Evolutionary conservation across 1,140 invertebrate species (phyloP).

Genomic region (Himalopsyche phryganea): DNA sequence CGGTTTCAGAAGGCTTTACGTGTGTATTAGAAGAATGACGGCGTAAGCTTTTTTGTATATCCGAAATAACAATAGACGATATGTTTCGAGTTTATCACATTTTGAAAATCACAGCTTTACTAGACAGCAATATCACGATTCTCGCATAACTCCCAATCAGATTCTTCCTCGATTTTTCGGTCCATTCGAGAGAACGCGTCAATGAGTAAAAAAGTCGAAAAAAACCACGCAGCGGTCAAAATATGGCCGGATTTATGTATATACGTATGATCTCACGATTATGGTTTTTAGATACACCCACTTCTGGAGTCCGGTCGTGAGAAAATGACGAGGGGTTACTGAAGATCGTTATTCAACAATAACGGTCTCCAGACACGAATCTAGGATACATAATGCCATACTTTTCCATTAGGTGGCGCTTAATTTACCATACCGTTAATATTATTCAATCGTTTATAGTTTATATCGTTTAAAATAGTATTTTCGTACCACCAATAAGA

Average conservation of each 20-base stretch:
- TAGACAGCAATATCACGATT: constrained; percentile 13
- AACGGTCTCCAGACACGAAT: constrained; percentile 6
- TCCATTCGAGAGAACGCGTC: constrained; percentile 11
- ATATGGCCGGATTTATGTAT: constrained; percentile 2
- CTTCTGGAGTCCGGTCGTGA: constrained; percentile 24
- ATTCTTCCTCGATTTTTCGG: constrained; percentile 19
- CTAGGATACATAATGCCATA: too few relatives aligned
- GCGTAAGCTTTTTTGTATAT: too few relatives aligned
- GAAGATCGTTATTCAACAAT: constrained; percentile 23
- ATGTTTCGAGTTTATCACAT: constrained; percentile 4
- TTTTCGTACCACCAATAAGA: too few relatives aligned
- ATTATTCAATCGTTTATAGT: too few relatives aligned
- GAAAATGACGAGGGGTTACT: constrained; percentile 18
- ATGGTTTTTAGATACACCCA: constrained; percentile 22
- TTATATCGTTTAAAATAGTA: too few relatives aligned
- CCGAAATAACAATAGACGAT: too few relatives aligned
- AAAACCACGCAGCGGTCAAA: not conserved
- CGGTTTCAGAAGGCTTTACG: too few relatives aligned
- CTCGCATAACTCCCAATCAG: constrained; percentile 18
- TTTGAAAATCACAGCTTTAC: too few relatives aligned
- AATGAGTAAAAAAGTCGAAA: constrained; percentile 17
- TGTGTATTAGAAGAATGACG: too few relatives aligned
- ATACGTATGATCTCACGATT: constrained; percentile 18
- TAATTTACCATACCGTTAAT: too few relatives aligned
- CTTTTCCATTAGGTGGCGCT: too few relatives aligned